A percentile compares a stretch with the other conserved stretches of the same genome.
phyloP scores from a whole-genome alignment of 1,140 invertebrate species.

The Drosophila gunungcola region DNA sequence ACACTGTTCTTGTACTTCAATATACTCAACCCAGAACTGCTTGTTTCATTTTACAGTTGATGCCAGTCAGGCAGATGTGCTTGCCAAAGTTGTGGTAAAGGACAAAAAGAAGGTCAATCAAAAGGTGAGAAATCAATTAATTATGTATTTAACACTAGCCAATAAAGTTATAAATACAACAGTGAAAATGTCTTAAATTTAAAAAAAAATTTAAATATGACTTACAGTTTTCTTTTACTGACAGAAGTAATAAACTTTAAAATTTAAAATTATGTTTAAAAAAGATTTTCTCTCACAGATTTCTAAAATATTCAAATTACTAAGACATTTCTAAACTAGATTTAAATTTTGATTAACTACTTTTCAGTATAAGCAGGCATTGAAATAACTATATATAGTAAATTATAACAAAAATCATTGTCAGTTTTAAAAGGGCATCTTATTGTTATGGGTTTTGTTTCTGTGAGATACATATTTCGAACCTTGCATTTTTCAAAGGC shows the following conservation, averaged over 20 bases:
- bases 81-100: conserved; percentile 86
- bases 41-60: conserved; percentile 47
- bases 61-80: conserved; percentile 75
- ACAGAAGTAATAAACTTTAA: too few species aligned
- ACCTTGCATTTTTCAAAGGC: background rate
- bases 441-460: too few species aligned
- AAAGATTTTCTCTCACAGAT: too few species aligned
- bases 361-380: too few species aligned
- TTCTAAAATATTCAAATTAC: too few species aligned
- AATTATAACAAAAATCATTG: background rate
- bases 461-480: background rate
- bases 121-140: conserved; percentile 85
- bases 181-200: background rate
- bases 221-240: too few species aligned
- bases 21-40: conserved; percentile 8
- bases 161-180: background rate
- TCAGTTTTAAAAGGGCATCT: background rate
- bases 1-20: conserved; percentile 13
- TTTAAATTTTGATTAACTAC: too few species aligned
- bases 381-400: too few species aligned
- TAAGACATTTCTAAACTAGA: too few species aligned
- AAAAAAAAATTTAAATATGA: too few species aligned
- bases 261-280: too few species aligned
- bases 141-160: background rate
- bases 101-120: conserved; percentile 88